Conservation (phyloP, 2,888 invertebrate species). For the Drosophila sordidula region DNA sequence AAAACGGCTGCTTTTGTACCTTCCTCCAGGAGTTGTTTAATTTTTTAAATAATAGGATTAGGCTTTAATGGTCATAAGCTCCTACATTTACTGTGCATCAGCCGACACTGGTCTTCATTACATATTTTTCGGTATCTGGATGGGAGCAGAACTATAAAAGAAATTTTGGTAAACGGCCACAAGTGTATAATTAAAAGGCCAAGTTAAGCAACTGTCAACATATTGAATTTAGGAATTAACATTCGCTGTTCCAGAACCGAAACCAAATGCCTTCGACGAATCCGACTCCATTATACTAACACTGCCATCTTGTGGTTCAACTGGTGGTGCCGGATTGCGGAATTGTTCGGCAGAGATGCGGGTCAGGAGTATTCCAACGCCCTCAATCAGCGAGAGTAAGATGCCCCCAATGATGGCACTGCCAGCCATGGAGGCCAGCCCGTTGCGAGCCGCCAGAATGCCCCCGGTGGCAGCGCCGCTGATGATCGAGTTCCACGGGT, state of each 20-base stretch:
- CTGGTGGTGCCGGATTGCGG: slow-evolving; percentile 41
- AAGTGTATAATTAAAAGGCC: background rate
- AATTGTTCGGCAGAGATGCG: slow-evolving; percentile 66
- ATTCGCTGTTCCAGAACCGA: slow-evolving; percentile 41
- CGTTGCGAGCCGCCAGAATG: slow-evolving; percentile 61
- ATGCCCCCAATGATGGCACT: slow-evolving; percentile 67
- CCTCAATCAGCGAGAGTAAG: slow-evolving; percentile 61
- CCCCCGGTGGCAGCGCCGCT: slow-evolving; percentile 72
- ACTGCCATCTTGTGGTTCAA: slow-evolving; percentile 18
- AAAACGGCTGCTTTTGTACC: too few species aligned
- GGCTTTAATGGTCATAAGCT: too few species aligned
- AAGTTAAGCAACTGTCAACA: slow-evolving; percentile 6
- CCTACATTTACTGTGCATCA: too few species aligned
- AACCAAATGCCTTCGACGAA: slow-evolving; percentile 27
- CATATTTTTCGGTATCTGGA: background rate
- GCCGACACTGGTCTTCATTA: background rate
- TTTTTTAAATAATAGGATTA: too few species aligned
- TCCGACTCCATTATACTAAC: slow-evolving; percentile 33
- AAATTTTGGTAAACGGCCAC: slow-evolving; percentile 3
- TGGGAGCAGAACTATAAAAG: background rate
- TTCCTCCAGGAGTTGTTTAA: too few species aligned
- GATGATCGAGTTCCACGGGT: slow-evolving; percentile 73
- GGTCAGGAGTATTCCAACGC: slow-evolving; percentile 62
- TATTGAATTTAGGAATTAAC: slow-evolving; percentile 50
- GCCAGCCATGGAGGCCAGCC: slow-evolving; percentile 64